Evolutionary conservation across 2,113 vertebrate species (phyloP).

Genomic region (Furnarius figulus): DNA sequence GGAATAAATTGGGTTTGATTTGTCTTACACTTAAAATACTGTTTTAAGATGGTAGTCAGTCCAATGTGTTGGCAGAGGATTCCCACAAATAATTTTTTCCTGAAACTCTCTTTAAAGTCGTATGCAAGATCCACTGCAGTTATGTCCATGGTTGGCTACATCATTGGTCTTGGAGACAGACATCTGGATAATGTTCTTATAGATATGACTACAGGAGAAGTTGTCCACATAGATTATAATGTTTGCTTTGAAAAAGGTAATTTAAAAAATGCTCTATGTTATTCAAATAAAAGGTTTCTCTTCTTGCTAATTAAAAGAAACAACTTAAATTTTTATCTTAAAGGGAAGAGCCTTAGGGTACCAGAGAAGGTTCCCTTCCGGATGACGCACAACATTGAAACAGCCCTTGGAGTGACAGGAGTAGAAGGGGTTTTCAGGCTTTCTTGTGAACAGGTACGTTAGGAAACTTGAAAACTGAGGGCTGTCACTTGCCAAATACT

Average conservation of each 20-base stretch:
- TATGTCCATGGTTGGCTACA: constrained; percentile 99
- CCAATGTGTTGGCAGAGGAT: constrained; percentile 52
- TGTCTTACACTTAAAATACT: constrained; percentile 27
- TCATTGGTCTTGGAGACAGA: constrained; percentile 97
- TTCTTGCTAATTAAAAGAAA: constrained; percentile 42
- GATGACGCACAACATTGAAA: constrained; percentile 98
- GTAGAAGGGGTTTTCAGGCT: constrained; percentile 98
- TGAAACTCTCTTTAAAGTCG: constrained; percentile 78
- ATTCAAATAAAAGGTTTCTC: constrained; percentile 28
- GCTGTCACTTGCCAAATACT: not conserved
- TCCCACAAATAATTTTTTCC: constrained; percentile 65
- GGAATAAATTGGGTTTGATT: not conserved
- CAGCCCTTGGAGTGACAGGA: constrained; percentile 92
- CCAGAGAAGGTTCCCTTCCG: constrained; percentile 98
- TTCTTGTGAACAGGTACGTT: constrained; percentile 93
- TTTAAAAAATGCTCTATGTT: constrained; percentile 47
- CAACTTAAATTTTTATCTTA: constrained; percentile 49
- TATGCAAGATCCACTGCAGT: constrained; percentile 97
- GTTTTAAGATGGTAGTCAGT: constrained; percentile 43
- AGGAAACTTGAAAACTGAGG: not conserved
- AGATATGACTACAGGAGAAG: constrained; percentile 98
- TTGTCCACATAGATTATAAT: constrained; percentile 99
- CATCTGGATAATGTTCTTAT: constrained; percentile 99
- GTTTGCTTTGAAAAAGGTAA: constrained; percentile 99
- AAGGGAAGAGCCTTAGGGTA: constrained; percentile 95